Conservation (phyloP, 37 sponge, comb jelly and placozoan genomes). For the Theonella swinhoei region DNA sequence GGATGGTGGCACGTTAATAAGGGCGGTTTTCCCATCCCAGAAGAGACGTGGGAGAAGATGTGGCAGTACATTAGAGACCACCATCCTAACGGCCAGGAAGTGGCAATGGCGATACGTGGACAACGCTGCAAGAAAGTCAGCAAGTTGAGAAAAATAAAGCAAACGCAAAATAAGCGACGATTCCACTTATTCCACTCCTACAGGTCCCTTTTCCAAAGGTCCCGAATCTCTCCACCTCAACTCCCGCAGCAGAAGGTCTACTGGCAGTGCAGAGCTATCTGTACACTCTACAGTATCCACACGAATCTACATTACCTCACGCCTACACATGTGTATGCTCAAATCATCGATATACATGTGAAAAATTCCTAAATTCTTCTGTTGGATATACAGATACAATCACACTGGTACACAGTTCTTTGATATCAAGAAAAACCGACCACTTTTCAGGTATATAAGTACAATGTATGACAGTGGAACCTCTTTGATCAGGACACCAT, state of each 20-base stretch:
- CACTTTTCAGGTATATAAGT: constrained; percentile 69
- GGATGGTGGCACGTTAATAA: constrained; percentile 92
- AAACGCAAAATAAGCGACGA: background rate
- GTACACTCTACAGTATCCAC: constrained; percentile 52
- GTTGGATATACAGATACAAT: constrained; percentile 63
- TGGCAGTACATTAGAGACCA: constrained; percentile 71
- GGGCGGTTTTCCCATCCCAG: constrained; percentile 83
- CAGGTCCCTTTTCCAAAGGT: constrained; percentile 25
- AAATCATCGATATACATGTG: background rate
- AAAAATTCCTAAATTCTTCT: background rate
- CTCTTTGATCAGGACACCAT: too few species aligned
- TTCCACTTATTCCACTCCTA: too few species aligned
- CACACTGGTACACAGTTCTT: constrained; percentile 98
- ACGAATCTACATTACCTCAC: background rate
- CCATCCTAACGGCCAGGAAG: constrained; percentile 69
- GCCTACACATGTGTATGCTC: background rate
- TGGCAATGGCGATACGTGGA: constrained; percentile 70
- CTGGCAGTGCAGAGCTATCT: constrained; percentile 49
- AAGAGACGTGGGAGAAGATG: constrained; percentile 82
- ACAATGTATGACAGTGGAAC: too few species aligned
- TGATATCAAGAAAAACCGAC: constrained; percentile 86
- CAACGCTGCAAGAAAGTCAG: constrained; percentile 31
- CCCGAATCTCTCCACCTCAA: constrained; percentile 14
- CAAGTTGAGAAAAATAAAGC: background rate
- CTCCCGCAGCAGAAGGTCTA: constrained; percentile 3